Percentiles rank a stretch among this genome's conserved stretches.
These are phyloP conservation scores for Eupithecia pulchellata DNA, from an alignment of 2,888 invertebrate genomes.

Conservation along the genomic window DNA sequence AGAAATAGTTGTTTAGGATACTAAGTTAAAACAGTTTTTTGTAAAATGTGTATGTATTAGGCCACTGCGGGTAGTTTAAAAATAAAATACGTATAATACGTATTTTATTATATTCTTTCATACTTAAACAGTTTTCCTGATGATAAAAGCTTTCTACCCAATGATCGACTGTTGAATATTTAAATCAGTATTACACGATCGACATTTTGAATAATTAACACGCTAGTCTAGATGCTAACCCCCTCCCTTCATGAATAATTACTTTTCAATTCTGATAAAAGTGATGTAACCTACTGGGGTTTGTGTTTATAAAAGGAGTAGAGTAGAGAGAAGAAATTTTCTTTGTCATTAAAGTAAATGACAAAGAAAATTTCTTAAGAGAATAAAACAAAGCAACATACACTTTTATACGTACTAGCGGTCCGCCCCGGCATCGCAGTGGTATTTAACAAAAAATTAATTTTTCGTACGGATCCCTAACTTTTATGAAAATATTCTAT, in stretches of 20 bases:
- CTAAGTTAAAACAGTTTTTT: no score
- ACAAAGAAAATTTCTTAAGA: no score
- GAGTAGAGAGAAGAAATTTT: no score
- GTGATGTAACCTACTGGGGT: conserved; percentile 13
- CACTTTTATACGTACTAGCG: no score
- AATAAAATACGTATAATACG: background rate
- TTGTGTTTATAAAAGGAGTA: no score
- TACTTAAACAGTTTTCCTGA: background rate
- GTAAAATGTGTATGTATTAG: background rate
- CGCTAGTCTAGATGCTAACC: conserved; percentile 53
- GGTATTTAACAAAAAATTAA: no score
- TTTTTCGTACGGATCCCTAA: no score
- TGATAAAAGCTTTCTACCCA: conserved; percentile 42
- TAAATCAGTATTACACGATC: conserved; percentile 78
- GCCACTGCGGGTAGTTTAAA: background rate
- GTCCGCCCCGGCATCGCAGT: no score
- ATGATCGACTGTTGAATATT: conserved; percentile 72
- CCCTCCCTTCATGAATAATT: conserved; percentile 61
- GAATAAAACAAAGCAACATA: no score
- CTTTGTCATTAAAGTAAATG: no score
- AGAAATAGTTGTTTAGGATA: no score
- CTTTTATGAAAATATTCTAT: no score
- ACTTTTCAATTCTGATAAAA: conserved; percentile 38
- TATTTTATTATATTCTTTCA: background rate
- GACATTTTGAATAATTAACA: conserved; percentile 81